Base-by-base conservation (phyloP, 2,888 invertebrate species). In the Hirtodrosophila alboralis region DNA sequence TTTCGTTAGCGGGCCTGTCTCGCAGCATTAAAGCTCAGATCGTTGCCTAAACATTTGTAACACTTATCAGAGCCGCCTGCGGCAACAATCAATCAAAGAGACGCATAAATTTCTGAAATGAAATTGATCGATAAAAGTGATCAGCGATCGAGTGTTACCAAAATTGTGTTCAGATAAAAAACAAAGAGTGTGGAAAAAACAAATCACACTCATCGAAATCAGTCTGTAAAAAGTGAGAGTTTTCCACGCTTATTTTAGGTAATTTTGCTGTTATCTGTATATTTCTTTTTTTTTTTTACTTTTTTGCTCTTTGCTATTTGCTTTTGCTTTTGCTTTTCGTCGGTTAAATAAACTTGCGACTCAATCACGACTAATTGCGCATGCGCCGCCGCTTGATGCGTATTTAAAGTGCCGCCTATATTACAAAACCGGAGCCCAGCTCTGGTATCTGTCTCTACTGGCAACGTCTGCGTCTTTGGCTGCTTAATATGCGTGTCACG, bases 401-500 rank as follows among this genome's bases (percentile, higher is more conserved):
- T 81, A 79, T 81, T 81, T 70, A 75, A 79, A 79, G 79, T 79
- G 78, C 78, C 79, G 78, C 73, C 79, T 71, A 45, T 67, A 73
- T 77, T 80, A 84, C 77, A 74, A 75, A 75, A 77, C 72, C 74
- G 72, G 70, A 69, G 77, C 75, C 58, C 57, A 62, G 40, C 34
- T 48, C 56, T 59, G 51, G 37, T 54, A 43, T 44, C 52, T 34
- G 31, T 23, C 47, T 18, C 41, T n/a, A 28, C 48, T 34, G 59
- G 38, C 40, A 37, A 30, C 21, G 58, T 26, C 44, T 41, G 33
- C 16, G 30, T 37, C 47, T 54, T 52, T 54, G 48, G 48, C 76
- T 78, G 58, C 47, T 86, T 86, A 84, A 84, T 77, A 87, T 87
- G 86, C 87, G 85, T 87, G 84, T 86, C 87, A 87, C 87, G 87